Evolutionary conservation across 2,888 invertebrate genomes (phyloP), one percentile per base, ranked within the genome.

Genomic region (Chloroclystis v-ata): DNA sequence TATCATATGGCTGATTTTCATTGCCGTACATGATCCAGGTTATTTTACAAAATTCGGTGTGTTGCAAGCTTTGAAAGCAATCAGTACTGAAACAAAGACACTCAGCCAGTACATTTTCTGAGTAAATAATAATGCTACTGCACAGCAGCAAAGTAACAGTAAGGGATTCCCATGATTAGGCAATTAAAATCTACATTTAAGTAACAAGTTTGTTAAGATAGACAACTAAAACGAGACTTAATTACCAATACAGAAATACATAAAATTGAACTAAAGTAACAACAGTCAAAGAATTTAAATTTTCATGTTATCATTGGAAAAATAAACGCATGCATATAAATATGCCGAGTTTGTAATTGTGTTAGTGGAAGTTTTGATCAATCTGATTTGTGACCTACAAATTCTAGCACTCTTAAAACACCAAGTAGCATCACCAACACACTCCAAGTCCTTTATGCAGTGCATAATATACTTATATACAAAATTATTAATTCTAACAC

Each of bases 171-270:
- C 28, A 45, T 40, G 49, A 57, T 48, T 29, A 59, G 56, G 49
- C 55, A 61, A 65, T 67, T 71, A 69, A 58, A 65, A 59, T 20
- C 67, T 72, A 75, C 52, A 59, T 70, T 75, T 78, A 75, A 77
- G 78, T 80, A 78, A 78, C 75, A 63, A 48, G 52, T 54, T 60
- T 60, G 55, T 58, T 59, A 61, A 63, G 61, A 61, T 59, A 65
- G 57, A 57, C 55, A 56, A 49, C 48, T 54, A 48, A 45, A 16
- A 50, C 35, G 54, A 28, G 14, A 26, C 6, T 6, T 26, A 54
- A 57, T 11, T 11, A 35, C 20, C 4, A 10, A 35, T 35, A 33
- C 7, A 20, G 20, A 3, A 35, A 33, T 35, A 35, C 14, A 35
- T 35, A 35, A 20, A 33, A 51, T 43, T 44, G 50, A 55, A 60